Base-by-base conservation (phyloP, 2,797 vertebrate genomes). In the Pantherophis alleghaniensis region DNA sequence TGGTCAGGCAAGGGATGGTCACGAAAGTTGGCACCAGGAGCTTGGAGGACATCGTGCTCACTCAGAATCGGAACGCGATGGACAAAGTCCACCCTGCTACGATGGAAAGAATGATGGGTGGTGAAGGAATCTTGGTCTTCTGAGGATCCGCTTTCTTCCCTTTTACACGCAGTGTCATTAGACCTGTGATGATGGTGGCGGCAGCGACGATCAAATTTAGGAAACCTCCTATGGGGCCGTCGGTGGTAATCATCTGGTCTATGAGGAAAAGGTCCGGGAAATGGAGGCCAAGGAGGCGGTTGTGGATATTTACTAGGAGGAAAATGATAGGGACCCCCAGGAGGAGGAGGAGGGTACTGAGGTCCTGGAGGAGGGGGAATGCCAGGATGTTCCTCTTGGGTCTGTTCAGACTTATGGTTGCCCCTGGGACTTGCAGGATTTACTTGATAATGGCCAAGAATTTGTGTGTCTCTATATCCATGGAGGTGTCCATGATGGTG, bases 21-120 rank as follows among this genome's bases (percentile, higher is more conserved):
- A 90, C 79, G 69, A 83, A 98, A 97, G 47, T 97, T 96, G 91
- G 94, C 94, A 86, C 90, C 95, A 11, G 97, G 97, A 94, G 92
- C 93, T 94, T 92, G 91, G 66, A 98, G 97, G 94, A 97, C 91
- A 91, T 97, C 96, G 0, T 91, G 95, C 61, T 86, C 89, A 28
- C 91, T 95, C 91, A 95, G 87, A 91, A 97, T 92, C 59, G 96
- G 97, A 63, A 97, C 93, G 83, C 0, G 93, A 91, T 97, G 86
- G 91, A 97, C 0, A 74, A 91, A 51, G 92, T 95, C 95, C 26
- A 37, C 24, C 32, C 37, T 24, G 90, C 14, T 90, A 26, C 42
- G 7, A 13, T 87, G 93, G 89, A 94, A 95, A 57, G 18, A 42
- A 83, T 51, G 56, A 55, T 10, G 60, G 87, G 83, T 0, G 14